Conservation (phyloP, 2,888 invertebrate genomes). For the Trissoscelio sp. region DNA sequence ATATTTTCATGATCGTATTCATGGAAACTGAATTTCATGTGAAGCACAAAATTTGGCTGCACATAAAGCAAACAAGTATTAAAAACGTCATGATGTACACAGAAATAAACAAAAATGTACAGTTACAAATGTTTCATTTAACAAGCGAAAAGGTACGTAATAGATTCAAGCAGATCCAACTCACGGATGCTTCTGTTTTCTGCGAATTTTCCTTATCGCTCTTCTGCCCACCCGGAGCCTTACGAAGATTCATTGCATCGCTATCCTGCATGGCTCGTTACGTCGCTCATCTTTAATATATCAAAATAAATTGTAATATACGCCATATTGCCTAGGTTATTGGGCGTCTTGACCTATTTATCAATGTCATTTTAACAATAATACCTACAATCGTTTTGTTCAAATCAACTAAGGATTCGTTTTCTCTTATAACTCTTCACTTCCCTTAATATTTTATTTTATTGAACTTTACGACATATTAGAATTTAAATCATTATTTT, state of each 20-base stretch:
- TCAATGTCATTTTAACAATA: conserved; percentile 42
- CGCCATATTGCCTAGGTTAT: conserved; percentile 43
- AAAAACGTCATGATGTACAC: background rate
- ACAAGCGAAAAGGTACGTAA: conserved; percentile 31
- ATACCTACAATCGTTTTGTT: conserved; percentile 27
- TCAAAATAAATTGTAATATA: conserved; percentile 63
- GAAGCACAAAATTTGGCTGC: background rate
- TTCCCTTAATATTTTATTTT: no score
- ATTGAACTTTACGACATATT: no score
- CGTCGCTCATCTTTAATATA: conserved; percentile 58
- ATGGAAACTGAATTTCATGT: background rate
- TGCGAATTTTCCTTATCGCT: conserved; percentile 44
- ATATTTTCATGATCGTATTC: conserved; percentile 1
- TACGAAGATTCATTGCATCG: conserved; percentile 60
- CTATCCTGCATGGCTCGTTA: conserved; percentile 50
- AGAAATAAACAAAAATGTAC: conserved; percentile 37
- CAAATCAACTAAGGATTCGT: conserved; percentile 56
- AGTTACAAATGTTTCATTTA: conserved; percentile 17
- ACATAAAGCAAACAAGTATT: conserved; percentile 14
- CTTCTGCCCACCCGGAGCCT: conserved; percentile 27
- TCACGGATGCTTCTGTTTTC: conserved; percentile 37
- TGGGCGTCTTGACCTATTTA: conserved; percentile 43
- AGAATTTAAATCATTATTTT: no score
- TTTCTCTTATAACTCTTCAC: conserved; percentile 7
- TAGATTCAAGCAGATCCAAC: conserved; percentile 22